Evolutionary conservation across 1,140 invertebrate species (phyloP).

Genomic region (Himalopsyche phryganea): DNA sequence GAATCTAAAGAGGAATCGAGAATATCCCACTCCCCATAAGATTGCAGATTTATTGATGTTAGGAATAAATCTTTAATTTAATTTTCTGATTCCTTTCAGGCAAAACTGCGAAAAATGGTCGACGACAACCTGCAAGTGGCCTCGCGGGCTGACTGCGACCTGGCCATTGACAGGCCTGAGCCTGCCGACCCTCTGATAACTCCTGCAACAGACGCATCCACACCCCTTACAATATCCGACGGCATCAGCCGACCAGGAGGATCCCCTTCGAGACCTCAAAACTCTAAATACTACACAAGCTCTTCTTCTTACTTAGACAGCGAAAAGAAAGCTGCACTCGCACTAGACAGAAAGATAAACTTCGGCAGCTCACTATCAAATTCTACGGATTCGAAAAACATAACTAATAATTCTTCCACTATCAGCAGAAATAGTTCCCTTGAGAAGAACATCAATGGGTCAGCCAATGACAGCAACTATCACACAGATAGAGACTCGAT

Average conservation of each 20-base stretch:
- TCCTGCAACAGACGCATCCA: constrained; percentile 44
- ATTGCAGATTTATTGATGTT: too few species aligned
- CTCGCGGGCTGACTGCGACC: constrained; percentile 44
- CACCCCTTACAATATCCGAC: constrained; percentile 42
- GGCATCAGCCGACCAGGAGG: constrained; percentile 46
- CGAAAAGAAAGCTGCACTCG: constrained; percentile 29
- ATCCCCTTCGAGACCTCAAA: constrained; percentile 44
- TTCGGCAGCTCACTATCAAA: constrained; percentile 37
- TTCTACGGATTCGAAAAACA: constrained; percentile 11
- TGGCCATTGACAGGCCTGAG: constrained; percentile 40
- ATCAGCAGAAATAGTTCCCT: constrained; percentile 18
- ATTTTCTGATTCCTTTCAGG: constrained; percentile 36
- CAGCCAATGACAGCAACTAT: constrained; percentile 8
- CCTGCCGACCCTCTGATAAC: constrained; percentile 52
- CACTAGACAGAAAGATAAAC: constrained; percentile 38
- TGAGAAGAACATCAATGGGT: constrained; percentile 26
- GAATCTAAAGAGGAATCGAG: too few species aligned
- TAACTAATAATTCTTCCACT: neutral
- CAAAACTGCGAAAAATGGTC: constrained; percentile 55
- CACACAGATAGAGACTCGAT: constrained; percentile 20
- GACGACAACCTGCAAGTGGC: constrained; percentile 52
- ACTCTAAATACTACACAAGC: constrained; percentile 37
- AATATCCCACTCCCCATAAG: too few species aligned
- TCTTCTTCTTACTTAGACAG: constrained; percentile 26
- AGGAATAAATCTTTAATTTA: too few species aligned